Percentiles rank a stretch among this genome's conserved stretches.
These are phyloP conservation scores for Brachyopa scutellaris DNA, from an alignment of 2,888 invertebrate species.

Conservation along the genomic window DNA sequence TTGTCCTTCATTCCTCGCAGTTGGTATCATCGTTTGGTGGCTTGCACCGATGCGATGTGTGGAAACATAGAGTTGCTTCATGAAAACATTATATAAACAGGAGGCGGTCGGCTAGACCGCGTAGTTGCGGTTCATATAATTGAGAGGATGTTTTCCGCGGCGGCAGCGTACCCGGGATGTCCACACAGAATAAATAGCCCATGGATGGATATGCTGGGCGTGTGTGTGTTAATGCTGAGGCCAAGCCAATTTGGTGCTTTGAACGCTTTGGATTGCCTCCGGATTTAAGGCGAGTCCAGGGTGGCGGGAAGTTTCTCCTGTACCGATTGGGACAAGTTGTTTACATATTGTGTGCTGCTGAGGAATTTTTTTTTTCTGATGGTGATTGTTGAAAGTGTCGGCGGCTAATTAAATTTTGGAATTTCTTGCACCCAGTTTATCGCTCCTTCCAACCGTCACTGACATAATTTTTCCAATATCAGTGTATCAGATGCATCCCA, in stretches of 20 bases:
- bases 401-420: too few relatives aligned
- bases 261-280: constrained; percentile 36
- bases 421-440: too few relatives aligned
- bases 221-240: constrained; percentile 1
- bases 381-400: too few relatives aligned
- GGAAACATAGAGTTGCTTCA: constrained; percentile 25
- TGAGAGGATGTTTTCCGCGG: constrained; percentile 69
- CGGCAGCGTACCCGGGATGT: constrained; percentile 8
- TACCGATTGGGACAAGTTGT: constrained; percentile 9
- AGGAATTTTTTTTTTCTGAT: too few relatives aligned
- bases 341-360: too few relatives aligned
- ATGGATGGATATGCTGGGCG: background rate
- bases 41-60: constrained; percentile 41
- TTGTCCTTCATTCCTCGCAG: background rate
- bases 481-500: too few relatives aligned
- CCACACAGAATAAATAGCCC: constrained; percentile 17
- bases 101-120: constrained; percentile 55
- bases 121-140: constrained; percentile 70
- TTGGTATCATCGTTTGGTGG: constrained; percentile 39
- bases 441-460: too few relatives aligned
- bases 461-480: too few relatives aligned
- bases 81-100: constrained; percentile 67
- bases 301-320: background rate
- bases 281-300: constrained; percentile 31
- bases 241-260: constrained; percentile 45